Evolutionary conservation across 2,888 invertebrate species (phyloP), one percentile per base, ranked within the genome.

Genomic region (Leptopilina myrica): DNA sequence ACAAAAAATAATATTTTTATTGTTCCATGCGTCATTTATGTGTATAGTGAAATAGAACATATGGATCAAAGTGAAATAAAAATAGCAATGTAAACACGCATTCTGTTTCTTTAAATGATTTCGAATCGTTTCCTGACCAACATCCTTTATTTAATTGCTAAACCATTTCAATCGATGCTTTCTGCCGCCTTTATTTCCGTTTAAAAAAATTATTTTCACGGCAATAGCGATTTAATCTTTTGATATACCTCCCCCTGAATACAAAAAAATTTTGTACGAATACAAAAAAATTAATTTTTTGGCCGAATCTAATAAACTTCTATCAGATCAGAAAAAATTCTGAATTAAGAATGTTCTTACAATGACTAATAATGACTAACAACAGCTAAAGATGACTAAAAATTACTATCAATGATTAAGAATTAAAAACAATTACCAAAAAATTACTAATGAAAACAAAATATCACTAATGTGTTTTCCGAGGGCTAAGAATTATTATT

Each of bases 181-280:
- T 14, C 53, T 9, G 14, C 33, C 7, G n/a, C 26, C 53, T 69
- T 69, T 26, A 69, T 69, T 69, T 69, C 69, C 69, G 53, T 20
- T 11, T 9, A 53, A 49, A 1, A 33, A 33, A 26, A 53, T 33
- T 53, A 20, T 6, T 20, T 4, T 11, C 15, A 43, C 9, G 14
- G 69, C n/a, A 26, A 20, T 26, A 6, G 26, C 14, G 53, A 53
- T 73, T 56, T 15, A 40, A 73, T 73, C 33, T 73, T 40, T 53
- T 59, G 53, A 73, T 73, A 73, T 53, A 53, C 20, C 3, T 11
- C 8, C 43, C 43, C 43, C 43, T 7, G 43, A 56, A 73, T 33
- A 33, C 33, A 59, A 73, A 53, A 49, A 49, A 9, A 1, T n/a
- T 2, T 8, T n/a, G 33, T 33, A 33, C 5, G 33, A 3, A 33